These are phyloP conservation scores for Theocolax elegans DNA, from an alignment of 1,140 invertebrate species.

Conservation along the genomic window DNA sequence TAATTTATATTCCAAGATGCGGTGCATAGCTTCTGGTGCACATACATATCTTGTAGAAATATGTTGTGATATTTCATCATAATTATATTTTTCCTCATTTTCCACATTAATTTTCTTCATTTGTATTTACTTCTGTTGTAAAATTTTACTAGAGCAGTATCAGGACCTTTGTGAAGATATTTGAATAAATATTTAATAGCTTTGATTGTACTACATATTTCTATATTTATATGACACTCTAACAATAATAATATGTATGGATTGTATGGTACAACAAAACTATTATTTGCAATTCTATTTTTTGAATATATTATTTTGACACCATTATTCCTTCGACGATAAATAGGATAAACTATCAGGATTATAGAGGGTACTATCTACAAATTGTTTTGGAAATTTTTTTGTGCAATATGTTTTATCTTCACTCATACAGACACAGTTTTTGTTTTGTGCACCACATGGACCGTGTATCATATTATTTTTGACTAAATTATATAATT, in stretches of 20 bases:
- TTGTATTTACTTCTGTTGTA: not conserved
- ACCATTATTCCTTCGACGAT: not conserved
- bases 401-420: slow-evolving; percentile 29
- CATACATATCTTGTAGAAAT: no score
- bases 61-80: no score
- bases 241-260: no score
- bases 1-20: no score
- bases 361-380: not conserved
- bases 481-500: slow-evolving; percentile 14
- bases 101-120: not conserved
- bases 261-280: no score
- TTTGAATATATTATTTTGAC: not conserved
- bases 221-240: no score
- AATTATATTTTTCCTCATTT: not conserved
- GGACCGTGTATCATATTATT: not conserved
- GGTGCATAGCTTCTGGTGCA: no score
- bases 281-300: no score
- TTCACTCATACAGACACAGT: no score
- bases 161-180: no score
- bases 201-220: no score
- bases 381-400: slow-evolving; percentile 33
- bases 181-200: no score
- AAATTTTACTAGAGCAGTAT: not conserved
- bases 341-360: not conserved
- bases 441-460: slow-evolving; percentile 24